Percentiles rank a stretch among this genome's conserved stretches.
Evolutionary conservation across 2,888 invertebrate genomes (phyloP).

Genomic region (Amorpha juglandis): DNA sequence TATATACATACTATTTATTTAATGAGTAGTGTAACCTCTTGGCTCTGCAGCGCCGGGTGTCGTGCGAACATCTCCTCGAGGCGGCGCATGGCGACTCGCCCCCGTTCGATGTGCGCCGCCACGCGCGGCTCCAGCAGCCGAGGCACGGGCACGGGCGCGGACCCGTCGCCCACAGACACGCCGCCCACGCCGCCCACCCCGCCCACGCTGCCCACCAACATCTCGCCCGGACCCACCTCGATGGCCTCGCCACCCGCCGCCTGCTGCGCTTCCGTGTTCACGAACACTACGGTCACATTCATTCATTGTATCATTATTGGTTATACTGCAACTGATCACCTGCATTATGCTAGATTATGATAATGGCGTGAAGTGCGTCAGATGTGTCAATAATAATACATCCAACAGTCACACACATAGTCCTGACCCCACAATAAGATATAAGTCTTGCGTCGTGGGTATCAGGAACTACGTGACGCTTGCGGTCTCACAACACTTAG

Average conservation of each 20-base stretch:
- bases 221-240: background rate
- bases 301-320: background rate
- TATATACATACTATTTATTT: too few species aligned
- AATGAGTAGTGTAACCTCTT: constrained; percentile 82
- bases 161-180: constrained; percentile 1
- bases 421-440: too few species aligned
- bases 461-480: too few species aligned
- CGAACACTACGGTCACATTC: background rate
- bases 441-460: too few species aligned
- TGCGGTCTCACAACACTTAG: too few species aligned
- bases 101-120: constrained; percentile 90
- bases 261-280: constrained; percentile 28
- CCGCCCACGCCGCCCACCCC: too few species aligned
- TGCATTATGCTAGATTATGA: too few species aligned
- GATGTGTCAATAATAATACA: too few species aligned
- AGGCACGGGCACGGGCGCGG: constrained; percentile 51
- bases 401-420: too few species aligned
- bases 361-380: too few species aligned
- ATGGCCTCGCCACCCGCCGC: constrained; percentile 43
- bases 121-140: constrained; percentile 85
- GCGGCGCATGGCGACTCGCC: constrained; percentile 89
- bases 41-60: constrained; percentile 89
- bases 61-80: constrained; percentile 92
- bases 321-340: too few species aligned
- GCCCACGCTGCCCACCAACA: too few species aligned